Base-by-base conservation (phyloP, 2,888 invertebrate genomes). In the Charanyca ferruginea region DNA sequence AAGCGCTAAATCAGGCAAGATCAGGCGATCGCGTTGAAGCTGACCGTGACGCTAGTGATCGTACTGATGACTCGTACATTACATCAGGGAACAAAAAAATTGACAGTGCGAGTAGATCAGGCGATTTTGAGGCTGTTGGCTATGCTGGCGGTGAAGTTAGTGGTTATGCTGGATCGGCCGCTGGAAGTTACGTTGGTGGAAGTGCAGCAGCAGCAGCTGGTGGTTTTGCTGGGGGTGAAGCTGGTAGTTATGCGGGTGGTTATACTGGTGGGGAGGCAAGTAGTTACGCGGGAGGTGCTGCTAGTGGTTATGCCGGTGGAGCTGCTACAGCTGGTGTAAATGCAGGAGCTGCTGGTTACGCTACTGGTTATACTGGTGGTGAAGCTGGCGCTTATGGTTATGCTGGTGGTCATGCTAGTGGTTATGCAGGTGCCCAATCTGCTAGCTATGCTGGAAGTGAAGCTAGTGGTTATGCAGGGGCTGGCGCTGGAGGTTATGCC, bases 41-140 rank as follows among this genome's bases (percentile, higher is more conserved):
- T 23, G 41, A 2, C 4, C 23, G 42, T 25, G 18, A 61, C 23
- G n/a, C 1, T 18, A 41, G 48, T 23, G 32, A 8, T 11, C 11
- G 32, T 32, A 11, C 9, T 32, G 32, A 32, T 3, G n/a, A n/a
- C n/a, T n/a, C n/a, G n/a, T n/a, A n/a, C n/a, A n/a, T n/a, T n/a
- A n/a, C n/a, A n/a, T n/a, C n/a, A 9, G 32, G 11, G 11, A 11
- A 32, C 32, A 11, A 32, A 5, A 3, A 32, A 32, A 11, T 32
- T 32, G 32, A 32, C 11, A 3, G 9, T 9, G 11, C 11, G 9
- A 11, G 9, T 32, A 61, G 63, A 48, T 47, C 61, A 41, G 32
- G 63, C 4, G 3, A 11, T 61, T 65, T n/a, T 7, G 63, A 47
- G 25, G 47, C 38, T 18, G 16, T 45, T 35, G 32, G 51, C 0